phyloP scores from a whole-genome alignment of 2,797 vertebrate genomes.

The Molossus alvarezi region DNA sequence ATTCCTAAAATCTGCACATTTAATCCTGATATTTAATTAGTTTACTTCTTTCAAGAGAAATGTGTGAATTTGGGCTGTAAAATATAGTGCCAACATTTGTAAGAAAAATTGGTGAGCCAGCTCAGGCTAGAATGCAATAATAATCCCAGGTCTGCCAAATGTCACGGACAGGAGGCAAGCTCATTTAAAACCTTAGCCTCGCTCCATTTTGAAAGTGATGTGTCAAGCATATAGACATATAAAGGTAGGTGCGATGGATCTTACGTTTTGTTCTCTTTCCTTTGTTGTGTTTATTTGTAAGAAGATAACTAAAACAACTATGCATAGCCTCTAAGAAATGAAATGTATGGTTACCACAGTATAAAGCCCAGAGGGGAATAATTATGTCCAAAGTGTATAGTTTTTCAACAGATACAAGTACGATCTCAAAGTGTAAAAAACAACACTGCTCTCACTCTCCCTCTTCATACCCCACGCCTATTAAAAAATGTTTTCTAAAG shows the following conservation, averaged over 20 bases:
- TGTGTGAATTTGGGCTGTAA: not conserved
- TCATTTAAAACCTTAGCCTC: not conserved
- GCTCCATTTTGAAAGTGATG: not conserved
- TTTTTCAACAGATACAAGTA: not conserved
- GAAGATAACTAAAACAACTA: constrained; percentile 38
- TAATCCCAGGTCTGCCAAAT: not conserved
- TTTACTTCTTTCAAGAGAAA: not conserved
- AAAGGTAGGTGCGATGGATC: not conserved
- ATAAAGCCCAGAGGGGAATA: not conserved
- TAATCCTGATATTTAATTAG: constrained; percentile 12
- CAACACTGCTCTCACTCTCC: not conserved
- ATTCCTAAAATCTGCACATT: not conserved
- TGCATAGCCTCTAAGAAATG: not conserved
- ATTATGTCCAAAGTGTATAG: not conserved
- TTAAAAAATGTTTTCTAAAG: constrained; percentile 41
- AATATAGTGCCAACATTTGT: not conserved
- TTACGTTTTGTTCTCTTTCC: not conserved
- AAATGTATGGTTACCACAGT: not conserved
- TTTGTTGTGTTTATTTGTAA: not conserved
- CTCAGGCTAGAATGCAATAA: not conserved
- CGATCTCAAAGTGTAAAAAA: constrained; percentile 11
- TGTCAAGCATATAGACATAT: not conserved
- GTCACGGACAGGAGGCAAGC: not conserved
- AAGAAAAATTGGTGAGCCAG: constrained; percentile 5
- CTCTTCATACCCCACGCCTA: not conserved